phyloP scores from a whole-genome alignment of 2,797 vertebrate species.

The Schizopygopsis malacanthus region DNA sequence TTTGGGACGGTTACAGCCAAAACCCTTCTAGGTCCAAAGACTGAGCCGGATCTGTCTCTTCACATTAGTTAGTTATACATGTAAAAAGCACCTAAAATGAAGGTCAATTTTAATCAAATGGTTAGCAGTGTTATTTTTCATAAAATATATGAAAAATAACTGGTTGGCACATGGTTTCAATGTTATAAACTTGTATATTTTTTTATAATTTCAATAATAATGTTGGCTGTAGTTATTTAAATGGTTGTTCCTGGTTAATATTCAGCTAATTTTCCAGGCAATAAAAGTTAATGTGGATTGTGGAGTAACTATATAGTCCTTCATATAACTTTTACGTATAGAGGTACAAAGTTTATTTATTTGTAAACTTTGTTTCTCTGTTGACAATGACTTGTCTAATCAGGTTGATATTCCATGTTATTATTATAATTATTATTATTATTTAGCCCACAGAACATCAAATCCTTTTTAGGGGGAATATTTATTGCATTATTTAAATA shows the following conservation, averaged over 20 bases:
- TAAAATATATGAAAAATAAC: no score
- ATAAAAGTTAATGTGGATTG: background rate
- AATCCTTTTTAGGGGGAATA: background rate
- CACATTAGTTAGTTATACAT: background rate
- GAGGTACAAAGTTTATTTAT: background rate
- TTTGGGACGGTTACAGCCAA: background rate
- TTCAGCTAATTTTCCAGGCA: background rate
- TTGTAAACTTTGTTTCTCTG: background rate
- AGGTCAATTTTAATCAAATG: no score
- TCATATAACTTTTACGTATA: background rate
- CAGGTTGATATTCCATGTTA: background rate
- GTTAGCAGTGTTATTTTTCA: no score
- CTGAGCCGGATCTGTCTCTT: background rate
- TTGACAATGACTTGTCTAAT: background rate
- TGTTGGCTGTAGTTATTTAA: background rate
- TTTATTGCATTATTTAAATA: background rate
- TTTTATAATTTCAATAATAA: background rate
- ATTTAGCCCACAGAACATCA: background rate
- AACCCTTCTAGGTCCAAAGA: background rate
- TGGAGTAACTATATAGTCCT: background rate
- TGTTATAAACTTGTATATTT: background rate
- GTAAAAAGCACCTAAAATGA: background rate
- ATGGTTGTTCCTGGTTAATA: constrained; percentile 17
- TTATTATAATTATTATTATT: no score
- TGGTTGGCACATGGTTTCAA: background rate